phyloP scores from a whole-genome alignment of 2,797 vertebrate genomes.

The Sylvilagus floridanus region DNA sequence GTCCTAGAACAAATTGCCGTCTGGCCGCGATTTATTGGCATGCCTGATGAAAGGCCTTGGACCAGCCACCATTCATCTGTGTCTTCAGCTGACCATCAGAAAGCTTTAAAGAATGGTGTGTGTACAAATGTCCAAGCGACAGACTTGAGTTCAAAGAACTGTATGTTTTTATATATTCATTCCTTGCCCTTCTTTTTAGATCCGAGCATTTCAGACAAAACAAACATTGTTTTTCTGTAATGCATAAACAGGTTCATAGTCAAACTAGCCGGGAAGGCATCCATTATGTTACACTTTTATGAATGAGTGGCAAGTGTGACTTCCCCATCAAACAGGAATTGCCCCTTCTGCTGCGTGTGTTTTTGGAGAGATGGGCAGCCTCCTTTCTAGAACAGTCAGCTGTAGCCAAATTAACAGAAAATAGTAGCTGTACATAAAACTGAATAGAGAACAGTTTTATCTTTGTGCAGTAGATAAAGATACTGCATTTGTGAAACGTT shows the following conservation, averaged over 20 bases:
- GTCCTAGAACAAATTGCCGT: slow-evolving; percentile 81
- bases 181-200: neutral
- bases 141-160: slow-evolving; percentile 72
- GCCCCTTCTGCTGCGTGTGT: neutral
- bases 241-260: neutral
- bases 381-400: neutral
- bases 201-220: neutral
- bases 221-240: neutral
- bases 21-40: slow-evolving; percentile 83
- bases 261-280: neutral
- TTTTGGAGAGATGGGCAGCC: neutral
- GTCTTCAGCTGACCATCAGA: slow-evolving; percentile 81
- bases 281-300: neutral
- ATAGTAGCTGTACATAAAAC: neutral
- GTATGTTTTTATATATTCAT: neutral
- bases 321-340: neutral
- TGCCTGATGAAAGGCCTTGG: slow-evolving; percentile 79
- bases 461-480: neutral
- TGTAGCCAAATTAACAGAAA: neutral
- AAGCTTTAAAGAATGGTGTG: slow-evolving; percentile 84
- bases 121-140: slow-evolving; percentile 83
- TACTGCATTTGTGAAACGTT: neutral
- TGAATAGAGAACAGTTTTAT: neutral
- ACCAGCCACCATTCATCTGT: slow-evolving; percentile 80
- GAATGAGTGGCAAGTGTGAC: neutral